Percentiles rank a stretch among this genome's conserved stretches.
Evolutionary conservation across 2,888 invertebrate species (phyloP).

Genomic region (Aquatica leii): DNA sequence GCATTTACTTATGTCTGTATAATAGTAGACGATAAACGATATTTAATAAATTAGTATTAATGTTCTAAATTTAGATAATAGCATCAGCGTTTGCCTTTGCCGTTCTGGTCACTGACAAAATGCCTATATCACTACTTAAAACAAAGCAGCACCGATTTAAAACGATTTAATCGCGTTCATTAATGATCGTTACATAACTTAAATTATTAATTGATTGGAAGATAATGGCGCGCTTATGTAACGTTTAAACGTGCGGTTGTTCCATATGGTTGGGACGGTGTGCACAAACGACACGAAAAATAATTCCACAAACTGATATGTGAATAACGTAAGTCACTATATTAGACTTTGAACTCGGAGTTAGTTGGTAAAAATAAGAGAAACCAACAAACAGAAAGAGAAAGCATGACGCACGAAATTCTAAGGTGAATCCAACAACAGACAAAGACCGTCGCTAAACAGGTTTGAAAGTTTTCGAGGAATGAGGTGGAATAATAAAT

Average conservation of each 20-base stretch:
- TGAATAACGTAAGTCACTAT: constrained; percentile 25
- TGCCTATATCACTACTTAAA: constrained; percentile 34
- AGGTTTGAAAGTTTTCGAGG: constrained; percentile 61
- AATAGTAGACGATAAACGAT: constrained; percentile 4
- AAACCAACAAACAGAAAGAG: constrained; percentile 48
- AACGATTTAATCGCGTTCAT: too few species aligned
- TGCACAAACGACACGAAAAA: constrained; percentile 29
- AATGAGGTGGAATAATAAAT: constrained; percentile 56
- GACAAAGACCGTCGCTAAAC: constrained; percentile 58
- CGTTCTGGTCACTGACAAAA: constrained; percentile 30
- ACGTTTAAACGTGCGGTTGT: neutral
- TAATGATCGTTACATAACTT: too few species aligned
- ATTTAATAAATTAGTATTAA: constrained; percentile 22
- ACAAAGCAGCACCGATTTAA: constrained; percentile 26
- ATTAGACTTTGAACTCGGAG: constrained; percentile 45
- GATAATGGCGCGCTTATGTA: constrained; percentile 15
- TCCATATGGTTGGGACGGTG: constrained; percentile 26
- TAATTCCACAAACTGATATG: constrained; percentile 22
- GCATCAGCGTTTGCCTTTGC: constrained; percentile 36
- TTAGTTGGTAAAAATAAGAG: constrained; percentile 34
- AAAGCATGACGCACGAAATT: constrained; percentile 49
- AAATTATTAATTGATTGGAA: neutral
- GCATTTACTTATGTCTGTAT: constrained; percentile 27
- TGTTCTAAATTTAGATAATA: constrained; percentile 48
- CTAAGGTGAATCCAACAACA: constrained; percentile 59